Evolutionary conservation across 2,113 vertebrate species (phyloP), one percentile per base, ranked within the genome.

Genomic region (Parotia lawesii): DNA sequence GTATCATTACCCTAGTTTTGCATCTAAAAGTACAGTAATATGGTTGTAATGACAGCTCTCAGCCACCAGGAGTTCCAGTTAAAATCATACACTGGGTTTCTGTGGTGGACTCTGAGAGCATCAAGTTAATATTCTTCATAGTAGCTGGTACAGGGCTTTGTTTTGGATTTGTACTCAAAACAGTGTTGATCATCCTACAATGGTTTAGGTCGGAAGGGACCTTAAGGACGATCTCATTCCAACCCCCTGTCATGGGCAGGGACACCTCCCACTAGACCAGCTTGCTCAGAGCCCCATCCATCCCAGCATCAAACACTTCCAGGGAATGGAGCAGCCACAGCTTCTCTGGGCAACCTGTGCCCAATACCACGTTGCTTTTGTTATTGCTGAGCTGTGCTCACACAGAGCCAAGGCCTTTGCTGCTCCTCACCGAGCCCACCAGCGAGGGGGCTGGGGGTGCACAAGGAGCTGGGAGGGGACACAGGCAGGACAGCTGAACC

Each of bases 391-490:
- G 54, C 58, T 35, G 44, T 0, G n/a, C 47, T 44, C 21, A n/a
- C 16, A 25, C 7, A 31, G 23, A 56, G 69, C 8, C 54, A n/a
- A 80, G 18, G 69, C 31, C 12, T 73, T 13, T 29, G 6, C 61
- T 86, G 69, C 35, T 69, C 42, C 54, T 29, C 24, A 10, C 19
- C 1, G 0, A 38, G 16, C 27, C 12, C 19, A 29, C 2, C 27
- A 61, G 69, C 0, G 0, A 61, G 13, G 28, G 27, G 19, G 40
- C 27, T 69, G 47, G 27, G 10, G 23, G 48, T 12, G 48, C 0
- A 62, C 31, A 56, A 22, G 61, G 48, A 80, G 5, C 0, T 56
- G 28, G 69, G 8, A 80, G 8, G 16, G 16, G 37, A 50, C 33
- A 50, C 14, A 62, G 42, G 5, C 42, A 23, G 47, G 31, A 80